A percentile compares a stretch with the other conserved stretches of the same genome.
These are phyloP conservation scores for Typhlichthys subterraneus DNA, from an alignment of 2,797 vertebrate genomes.

Conservation along the genomic window DNA sequence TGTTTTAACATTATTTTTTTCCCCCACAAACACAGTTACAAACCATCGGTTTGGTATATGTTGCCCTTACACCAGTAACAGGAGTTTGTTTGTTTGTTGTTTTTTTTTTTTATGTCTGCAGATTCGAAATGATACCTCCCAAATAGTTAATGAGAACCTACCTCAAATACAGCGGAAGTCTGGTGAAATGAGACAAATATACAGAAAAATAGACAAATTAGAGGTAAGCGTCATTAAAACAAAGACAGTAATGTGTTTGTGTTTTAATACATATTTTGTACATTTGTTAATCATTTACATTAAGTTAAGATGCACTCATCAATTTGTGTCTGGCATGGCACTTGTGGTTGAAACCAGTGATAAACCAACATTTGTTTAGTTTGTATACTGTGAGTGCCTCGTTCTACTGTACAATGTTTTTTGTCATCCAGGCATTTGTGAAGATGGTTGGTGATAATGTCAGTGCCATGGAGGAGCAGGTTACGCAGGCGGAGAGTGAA, in stretches of 20 bases:
- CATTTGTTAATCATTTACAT: background rate
- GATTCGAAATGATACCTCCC: conserved; percentile 88
- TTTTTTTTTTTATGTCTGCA: conserved; percentile 39
- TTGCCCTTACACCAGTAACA: background rate
- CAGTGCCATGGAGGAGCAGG: conserved; percentile 87
- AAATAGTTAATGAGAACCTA: conserved; percentile 89
- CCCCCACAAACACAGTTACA: background rate
- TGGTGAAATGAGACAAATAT: conserved; percentile 88
- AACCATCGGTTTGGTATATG: background rate
- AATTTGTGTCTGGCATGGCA: background rate
- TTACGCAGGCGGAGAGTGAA: conserved; percentile 89
- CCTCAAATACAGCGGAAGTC: conserved; percentile 88
- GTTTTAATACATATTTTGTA: background rate
- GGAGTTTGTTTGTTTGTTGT: conserved; percentile 1
- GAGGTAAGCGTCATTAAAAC: conserved; percentile 78
- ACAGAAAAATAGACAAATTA: conserved; percentile 89
- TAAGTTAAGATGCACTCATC: background rate
- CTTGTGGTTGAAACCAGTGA: too few species aligned
- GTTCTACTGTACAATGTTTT: background rate
- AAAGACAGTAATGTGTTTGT: background rate
- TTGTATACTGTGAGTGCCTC: too few species aligned
- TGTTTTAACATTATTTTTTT: background rate
- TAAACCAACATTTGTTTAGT: too few species aligned
- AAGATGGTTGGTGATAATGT: conserved; percentile 87
- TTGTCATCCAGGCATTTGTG: conserved; percentile 83